These are phyloP conservation scores for Barbus barbus DNA, from an alignment of 2,113 vertebrate species.

Conservation along the genomic window DNA sequence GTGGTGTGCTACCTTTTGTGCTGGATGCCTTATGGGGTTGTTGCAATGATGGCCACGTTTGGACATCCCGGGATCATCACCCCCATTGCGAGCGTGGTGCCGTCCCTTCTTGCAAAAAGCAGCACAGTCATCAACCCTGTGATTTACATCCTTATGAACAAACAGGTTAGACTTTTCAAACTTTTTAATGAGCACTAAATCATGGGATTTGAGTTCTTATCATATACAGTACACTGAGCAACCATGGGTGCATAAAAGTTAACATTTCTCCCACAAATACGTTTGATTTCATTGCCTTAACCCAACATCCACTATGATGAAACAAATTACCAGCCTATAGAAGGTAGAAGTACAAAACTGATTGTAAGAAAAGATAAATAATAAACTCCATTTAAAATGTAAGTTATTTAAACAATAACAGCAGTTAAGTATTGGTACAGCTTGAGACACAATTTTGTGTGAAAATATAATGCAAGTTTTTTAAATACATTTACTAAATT, in stretches of 20 bases:
- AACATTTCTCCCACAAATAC: neutral
- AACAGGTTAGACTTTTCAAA: conserved; percentile 67
- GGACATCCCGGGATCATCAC: conserved; percentile 67
- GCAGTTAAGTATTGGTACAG: neutral
- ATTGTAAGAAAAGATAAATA: neutral
- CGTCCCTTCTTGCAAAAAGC: conserved; percentile 77
- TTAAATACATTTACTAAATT: neutral
- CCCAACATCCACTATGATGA: neutral
- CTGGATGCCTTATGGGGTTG: conserved; percentile 76
- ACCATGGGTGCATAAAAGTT: too few species aligned
- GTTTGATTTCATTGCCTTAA: too few species aligned
- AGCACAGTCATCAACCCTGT: conserved; percentile 78
- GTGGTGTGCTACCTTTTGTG: conserved; percentile 75
- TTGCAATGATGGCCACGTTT: conserved; percentile 75
- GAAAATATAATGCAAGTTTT: neutral
- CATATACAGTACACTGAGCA: too few species aligned
- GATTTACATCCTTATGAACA: conserved; percentile 81
- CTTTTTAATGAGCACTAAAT: neutral
- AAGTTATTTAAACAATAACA: neutral
- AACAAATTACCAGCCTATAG: neutral
- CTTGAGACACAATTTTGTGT: too few species aligned
- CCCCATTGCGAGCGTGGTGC: conserved; percentile 69
- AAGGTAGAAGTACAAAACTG: neutral
- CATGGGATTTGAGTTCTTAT: conserved; percentile 45
- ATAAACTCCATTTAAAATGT: neutral